These are phyloP conservation scores for Caenorhabditis tropicalis DNA, from an alignment of 1,140 invertebrate genomes.

Conservation along the genomic window DNA sequence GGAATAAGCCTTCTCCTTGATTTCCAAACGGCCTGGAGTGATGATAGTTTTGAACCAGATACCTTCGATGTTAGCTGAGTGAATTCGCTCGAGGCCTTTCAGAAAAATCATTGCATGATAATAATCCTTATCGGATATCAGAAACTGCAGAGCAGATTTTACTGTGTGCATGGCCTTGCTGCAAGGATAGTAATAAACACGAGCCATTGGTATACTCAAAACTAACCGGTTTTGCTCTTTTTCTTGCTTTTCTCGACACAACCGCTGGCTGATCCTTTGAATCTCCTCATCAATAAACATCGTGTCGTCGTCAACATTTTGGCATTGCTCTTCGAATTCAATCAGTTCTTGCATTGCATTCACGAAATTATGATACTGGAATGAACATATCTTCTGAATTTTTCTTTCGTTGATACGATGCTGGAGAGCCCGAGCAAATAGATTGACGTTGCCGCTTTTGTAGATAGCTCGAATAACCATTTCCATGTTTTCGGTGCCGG, in stretches of 20 bases:
- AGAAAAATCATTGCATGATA: constrained; percentile 96
- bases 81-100: constrained; percentile 90
- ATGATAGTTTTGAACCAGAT: constrained; percentile 90
- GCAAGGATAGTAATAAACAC: constrained; percentile 5
- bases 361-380: constrained; percentile 89
- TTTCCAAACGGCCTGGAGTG: constrained; percentile 84
- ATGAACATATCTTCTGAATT: constrained; percentile 83
- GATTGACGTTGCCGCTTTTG: constrained; percentile 82
- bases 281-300: constrained; percentile 75
- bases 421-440: constrained; percentile 88
- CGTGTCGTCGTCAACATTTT: constrained; percentile 80
- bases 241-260: constrained; percentile 79
- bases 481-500: constrained; percentile 77
- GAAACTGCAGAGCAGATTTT: too few relatives aligned
- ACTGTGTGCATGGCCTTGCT: constrained; percentile 87
- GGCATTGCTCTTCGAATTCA: constrained; percentile 88
- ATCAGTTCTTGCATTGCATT: constrained; percentile 93
- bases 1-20: constrained; percentile 92
- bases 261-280: constrained; percentile 74
- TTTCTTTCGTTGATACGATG: constrained; percentile 93
- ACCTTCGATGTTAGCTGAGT: constrained; percentile 88
- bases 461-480: constrained; percentile 83
- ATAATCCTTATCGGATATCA: constrained; percentile 93
- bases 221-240: constrained; percentile 81
- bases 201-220: too few relatives aligned